These are phyloP conservation scores for Ptilodon capucinus DNA, from an alignment of 2,888 invertebrate species.

Conservation along the genomic window DNA sequence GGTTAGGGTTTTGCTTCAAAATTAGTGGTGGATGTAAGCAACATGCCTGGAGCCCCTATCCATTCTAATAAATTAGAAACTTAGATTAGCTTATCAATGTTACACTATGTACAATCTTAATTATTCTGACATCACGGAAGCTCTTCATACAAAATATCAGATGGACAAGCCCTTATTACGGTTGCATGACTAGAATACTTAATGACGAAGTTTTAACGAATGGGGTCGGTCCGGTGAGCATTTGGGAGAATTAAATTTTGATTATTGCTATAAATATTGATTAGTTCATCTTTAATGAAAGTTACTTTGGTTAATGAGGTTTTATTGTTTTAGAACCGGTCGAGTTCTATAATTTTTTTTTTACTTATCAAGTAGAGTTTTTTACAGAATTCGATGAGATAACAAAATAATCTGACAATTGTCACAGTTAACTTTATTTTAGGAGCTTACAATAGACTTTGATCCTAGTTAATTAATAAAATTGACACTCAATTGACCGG, in stretches of 20 bases:
- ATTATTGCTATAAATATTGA: conserved; percentile 16
- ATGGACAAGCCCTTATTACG: conserved; percentile 25
- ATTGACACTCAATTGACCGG: conserved; percentile 50
- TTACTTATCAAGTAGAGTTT: no score
- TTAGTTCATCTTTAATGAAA: conserved; percentile 10
- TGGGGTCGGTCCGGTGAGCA: conserved; percentile 11
- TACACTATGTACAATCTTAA: conserved; percentile 28
- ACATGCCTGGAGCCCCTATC: not conserved
- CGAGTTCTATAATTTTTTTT: not conserved
- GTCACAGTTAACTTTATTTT: no score
- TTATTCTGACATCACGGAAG: conserved; percentile 32
- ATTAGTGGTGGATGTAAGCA: no score
- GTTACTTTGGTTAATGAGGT: not conserved
- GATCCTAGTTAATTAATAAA: conserved; percentile 37
- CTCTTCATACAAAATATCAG: conserved; percentile 22
- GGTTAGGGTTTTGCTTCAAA: no score
- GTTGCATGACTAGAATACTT: conserved; percentile 33
- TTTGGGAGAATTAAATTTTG: conserved; percentile 15
- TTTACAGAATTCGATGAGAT: no score
- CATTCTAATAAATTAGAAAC: conserved; percentile 22
- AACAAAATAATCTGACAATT: no score
- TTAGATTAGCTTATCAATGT: conserved; percentile 22
- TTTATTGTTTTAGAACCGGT: not conserved
- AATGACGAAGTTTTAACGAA: conserved; percentile 27
- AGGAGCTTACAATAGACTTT: no score